A percentile compares a stretch with the other conserved stretches of the same genome.
phyloP scores from a whole-genome alignment of 2,113 vertebrate genomes.

The Pedionomus torquatus region DNA sequence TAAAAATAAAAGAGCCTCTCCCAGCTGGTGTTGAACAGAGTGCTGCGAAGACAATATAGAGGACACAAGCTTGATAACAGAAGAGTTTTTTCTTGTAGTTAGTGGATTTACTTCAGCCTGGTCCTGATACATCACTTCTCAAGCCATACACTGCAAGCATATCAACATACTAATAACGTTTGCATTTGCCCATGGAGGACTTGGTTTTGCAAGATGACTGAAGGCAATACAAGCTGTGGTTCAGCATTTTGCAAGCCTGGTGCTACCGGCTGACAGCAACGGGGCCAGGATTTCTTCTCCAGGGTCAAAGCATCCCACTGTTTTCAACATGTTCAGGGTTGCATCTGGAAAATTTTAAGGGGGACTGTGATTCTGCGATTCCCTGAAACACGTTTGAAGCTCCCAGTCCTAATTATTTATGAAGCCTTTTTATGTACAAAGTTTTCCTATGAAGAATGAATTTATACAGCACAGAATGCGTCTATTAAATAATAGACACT shows the following conservation, averaged over 20 bases:
- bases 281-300: not conserved
- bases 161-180: not conserved
- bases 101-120: not conserved
- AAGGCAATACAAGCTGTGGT: not conserved
- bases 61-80: not conserved
- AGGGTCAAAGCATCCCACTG: not conserved
- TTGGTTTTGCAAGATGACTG: not conserved
- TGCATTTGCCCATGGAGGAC: not conserved
- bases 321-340: fast-evolving
- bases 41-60: not conserved
- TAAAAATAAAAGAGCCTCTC: not conserved
- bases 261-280: not conserved
- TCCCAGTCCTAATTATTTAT: not conserved
- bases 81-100: not conserved
- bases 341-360: not conserved
- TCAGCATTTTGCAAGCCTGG: not conserved
- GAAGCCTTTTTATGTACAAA: not conserved
- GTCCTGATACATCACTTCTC: not conserved
- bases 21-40: not conserved
- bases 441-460: not conserved
- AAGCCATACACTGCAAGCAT: not conserved
- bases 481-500: conserved; percentile 16
- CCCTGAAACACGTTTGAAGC: not conserved
- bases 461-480: not conserved
- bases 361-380: not conserved